Evolutionary conservation across 1,140 invertebrate species (phyloP).

Genomic region (Drosophila parvula): DNA sequence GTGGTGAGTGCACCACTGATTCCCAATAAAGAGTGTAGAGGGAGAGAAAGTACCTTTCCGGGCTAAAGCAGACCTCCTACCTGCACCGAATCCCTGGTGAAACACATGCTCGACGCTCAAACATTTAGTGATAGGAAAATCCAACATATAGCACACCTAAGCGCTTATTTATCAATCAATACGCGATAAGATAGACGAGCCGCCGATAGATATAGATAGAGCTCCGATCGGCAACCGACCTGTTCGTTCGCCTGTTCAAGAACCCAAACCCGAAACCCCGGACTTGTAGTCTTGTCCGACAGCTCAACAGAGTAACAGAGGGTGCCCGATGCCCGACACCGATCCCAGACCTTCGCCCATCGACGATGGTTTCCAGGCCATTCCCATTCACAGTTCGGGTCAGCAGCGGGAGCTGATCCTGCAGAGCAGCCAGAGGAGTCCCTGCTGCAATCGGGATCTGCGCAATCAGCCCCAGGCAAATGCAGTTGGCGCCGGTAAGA

Average conservation of each 20-base stretch:
- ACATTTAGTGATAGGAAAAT: conserved; percentile 41
- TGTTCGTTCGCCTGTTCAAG: conserved; percentile 18
- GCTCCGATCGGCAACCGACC: conserved; percentile 26
- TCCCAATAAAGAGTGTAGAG: not conserved
- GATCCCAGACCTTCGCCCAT: conserved; percentile 29
- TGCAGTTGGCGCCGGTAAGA: conserved; percentile 63
- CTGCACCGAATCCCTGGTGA: not conserved
- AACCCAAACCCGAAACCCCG: conserved; percentile 8
- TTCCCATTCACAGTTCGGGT: conserved; percentile 20
- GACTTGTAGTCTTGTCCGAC: conserved; percentile 40
- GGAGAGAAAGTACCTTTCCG: not conserved
- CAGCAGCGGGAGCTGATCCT: conserved; percentile 21
- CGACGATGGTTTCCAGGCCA: conserved; percentile 40
- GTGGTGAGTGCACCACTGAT: not conserved
- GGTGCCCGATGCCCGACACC: conserved; percentile 38
- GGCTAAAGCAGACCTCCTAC: not conserved
- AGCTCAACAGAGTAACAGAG: conserved; percentile 14
- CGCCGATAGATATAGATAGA: conserved; percentile 42
- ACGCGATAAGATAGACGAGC: conserved; percentile 62
- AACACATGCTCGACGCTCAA: conserved; percentile 39
- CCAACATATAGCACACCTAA: conserved; percentile 39
- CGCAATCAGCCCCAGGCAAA: conserved; percentile 68
- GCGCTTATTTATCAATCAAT: conserved; percentile 62
- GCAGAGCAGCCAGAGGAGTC: conserved; percentile 19
- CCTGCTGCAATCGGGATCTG: conserved; percentile 62